A percentile compares a stretch with the other conserved stretches of the same genome.
These are phyloP conservation scores for Hoplodrina ambigua DNA, from an alignment of 2,888 invertebrate species.

Conservation along the genomic window DNA sequence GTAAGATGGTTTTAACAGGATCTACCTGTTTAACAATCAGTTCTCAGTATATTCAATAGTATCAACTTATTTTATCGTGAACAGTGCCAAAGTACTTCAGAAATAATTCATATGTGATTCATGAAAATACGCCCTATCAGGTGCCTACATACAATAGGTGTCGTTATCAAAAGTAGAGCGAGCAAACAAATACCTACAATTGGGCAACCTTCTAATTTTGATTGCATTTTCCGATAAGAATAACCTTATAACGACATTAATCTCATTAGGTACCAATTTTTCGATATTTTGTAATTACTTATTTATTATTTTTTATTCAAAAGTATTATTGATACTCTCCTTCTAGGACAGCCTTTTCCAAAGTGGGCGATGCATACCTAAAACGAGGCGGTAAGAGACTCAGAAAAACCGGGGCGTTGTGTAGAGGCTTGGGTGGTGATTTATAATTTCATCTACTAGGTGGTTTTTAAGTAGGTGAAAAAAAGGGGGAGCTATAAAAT, in stretches of 20 bases:
- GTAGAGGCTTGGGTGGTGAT: too few species aligned
- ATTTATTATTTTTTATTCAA: too few species aligned
- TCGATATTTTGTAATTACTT: neutral
- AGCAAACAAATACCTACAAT: slow-evolving; percentile 70
- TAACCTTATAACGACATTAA: slow-evolving; percentile 55
- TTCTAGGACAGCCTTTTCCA: too few species aligned
- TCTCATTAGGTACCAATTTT: slow-evolving; percentile 28
- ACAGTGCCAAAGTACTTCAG: slow-evolving; percentile 44
- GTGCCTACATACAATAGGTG: slow-evolving; percentile 36
- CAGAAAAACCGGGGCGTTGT: too few species aligned
- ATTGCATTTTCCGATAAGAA: slow-evolving; percentile 66
- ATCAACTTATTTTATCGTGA: slow-evolving; percentile 35
- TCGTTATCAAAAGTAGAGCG: slow-evolving; percentile 77
- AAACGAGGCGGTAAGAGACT: too few species aligned
- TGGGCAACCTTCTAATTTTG: slow-evolving; percentile 76
- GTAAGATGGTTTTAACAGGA: slow-evolving; percentile 16
- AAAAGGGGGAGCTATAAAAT: too few species aligned
- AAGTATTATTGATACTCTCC: too few species aligned
- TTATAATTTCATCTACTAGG: too few species aligned
- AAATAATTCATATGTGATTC: slow-evolving; percentile 57
- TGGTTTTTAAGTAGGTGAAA: too few species aligned
- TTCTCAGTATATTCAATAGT: slow-evolving; percentile 35
- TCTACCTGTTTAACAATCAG: slow-evolving; percentile 23
- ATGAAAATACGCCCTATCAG: slow-evolving; percentile 52
- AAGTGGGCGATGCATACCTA: too few species aligned